Conservation (phyloP, 2,797 vertebrate genomes). For the Loriculus beryllinus region DNA sequence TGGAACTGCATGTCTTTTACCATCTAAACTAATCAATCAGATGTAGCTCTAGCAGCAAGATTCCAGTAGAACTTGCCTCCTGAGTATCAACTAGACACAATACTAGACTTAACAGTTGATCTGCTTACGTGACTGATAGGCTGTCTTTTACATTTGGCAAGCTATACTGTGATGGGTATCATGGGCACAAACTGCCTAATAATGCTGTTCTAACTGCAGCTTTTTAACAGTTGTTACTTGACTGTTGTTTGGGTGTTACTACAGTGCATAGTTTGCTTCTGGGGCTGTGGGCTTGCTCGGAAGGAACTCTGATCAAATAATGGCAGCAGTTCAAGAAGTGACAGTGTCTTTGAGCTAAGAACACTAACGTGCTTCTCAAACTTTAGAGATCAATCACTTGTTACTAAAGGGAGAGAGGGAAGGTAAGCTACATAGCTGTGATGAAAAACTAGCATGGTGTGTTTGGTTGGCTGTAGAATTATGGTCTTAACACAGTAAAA, state of each 20-base stretch:
- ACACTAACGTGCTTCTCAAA: not conserved
- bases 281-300: not conserved
- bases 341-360: not conserved
- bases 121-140: not conserved
- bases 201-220: not conserved
- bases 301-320: not conserved
- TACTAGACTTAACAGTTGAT: not conserved
- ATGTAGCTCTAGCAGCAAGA: not conserved
- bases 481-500: not conserved
- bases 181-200: not conserved
- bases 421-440: not conserved
- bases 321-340: not conserved
- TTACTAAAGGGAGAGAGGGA: not conserved
- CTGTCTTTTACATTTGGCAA: not conserved
- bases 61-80: not conserved
- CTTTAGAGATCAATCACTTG: not conserved
- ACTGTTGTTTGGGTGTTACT: not conserved
- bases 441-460: not conserved
- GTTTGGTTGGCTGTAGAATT: not conserved
- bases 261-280: not conserved
- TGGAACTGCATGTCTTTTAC: not conserved
- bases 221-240: not conserved
- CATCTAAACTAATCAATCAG: not conserved
- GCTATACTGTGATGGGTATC: not conserved
- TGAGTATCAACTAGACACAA: not conserved